Evolutionary conservation across 1,140 invertebrate genomes (phyloP), one percentile per base, ranked within the genome.

Genomic region (Bombus picipes): DNA sequence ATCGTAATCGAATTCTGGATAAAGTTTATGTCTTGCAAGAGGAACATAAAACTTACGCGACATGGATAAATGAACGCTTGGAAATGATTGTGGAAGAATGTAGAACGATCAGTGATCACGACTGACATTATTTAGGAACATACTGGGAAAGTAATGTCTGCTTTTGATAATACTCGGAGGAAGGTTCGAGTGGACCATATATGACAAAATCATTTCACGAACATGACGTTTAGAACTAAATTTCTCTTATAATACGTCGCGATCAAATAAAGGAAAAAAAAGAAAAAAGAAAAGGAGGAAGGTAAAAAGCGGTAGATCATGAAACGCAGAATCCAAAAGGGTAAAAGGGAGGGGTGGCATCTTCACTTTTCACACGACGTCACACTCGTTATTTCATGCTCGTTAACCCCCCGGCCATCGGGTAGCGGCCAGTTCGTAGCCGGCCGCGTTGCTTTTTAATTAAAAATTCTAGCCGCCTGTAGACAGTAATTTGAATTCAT

Each of bases 321-420:
- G 73, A 53, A 32, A 32, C 32, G 72, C 10, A 74, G 39, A 47
- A 47, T 74, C 43, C 13, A 22, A 4, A 13, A 13, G 6, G 43
- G 68, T 25, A 39, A 39, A 28, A 5, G 15, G 41, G 41, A 9
- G 15, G 68, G 12, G 6, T 5, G 28, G 25, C 37, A 37, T 13
- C 75, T 77, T 77, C 75, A 62, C 57, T 62, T 77, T 41, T 77
- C 81, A 47, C 47, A 41, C 43, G 53, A 39, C 41, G 59, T 65
- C 75, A 53, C 78, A 65, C 85, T 86, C 77, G 80, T 86, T 82
- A 75, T 83, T 79, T 82, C 80, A 39, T 68, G 75, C 79, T 88
- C 76, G 77, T 85, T 85, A 85, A 72, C n/a, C 66, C n/a, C 66
- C 39, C n/a, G 65, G 12, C 47, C 57, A 71, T 82, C 71, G 57